A percentile compares a stretch with the other conserved stretches of the same genome.
These are phyloP conservation scores for Catocala sponsa DNA, from an alignment of 2,888 invertebrate species.

Conservation along the genomic window DNA sequence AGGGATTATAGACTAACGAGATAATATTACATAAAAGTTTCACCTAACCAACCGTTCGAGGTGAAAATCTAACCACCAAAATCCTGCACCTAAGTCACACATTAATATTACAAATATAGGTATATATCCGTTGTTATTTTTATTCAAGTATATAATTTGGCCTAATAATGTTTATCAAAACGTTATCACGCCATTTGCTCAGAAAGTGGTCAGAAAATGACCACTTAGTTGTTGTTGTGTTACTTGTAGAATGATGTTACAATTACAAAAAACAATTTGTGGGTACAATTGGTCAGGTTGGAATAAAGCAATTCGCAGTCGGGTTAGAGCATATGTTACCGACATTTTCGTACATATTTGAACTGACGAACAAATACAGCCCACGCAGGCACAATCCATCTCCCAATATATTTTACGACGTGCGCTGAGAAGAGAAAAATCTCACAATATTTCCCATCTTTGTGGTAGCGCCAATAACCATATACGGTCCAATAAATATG, in stretches of 20 bases:
- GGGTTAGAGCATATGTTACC: slow-evolving; percentile 37
- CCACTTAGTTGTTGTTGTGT: too few relatives aligned
- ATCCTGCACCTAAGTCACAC: too few relatives aligned
- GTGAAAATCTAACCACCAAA: too few relatives aligned
- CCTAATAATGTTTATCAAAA: neutral
- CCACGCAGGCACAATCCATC: slow-evolving; percentile 41
- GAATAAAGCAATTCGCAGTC: slow-evolving; percentile 51
- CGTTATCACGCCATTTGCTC: slow-evolving; percentile 6
- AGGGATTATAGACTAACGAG: too few relatives aligned
- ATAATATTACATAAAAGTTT: too few relatives aligned
- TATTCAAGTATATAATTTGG: neutral
- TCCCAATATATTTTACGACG: slow-evolving; percentile 51
- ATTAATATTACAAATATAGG: too few relatives aligned
- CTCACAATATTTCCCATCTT: slow-evolving; percentile 31
- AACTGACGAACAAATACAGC: slow-evolving; percentile 34
- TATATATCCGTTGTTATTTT: too few relatives aligned
- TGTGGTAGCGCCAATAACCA: slow-evolving; percentile 19
- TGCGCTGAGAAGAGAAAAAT: slow-evolving; percentile 45
- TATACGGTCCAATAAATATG: slow-evolving; percentile 18
- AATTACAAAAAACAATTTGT: slow-evolving; percentile 44
- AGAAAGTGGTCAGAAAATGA: slow-evolving; percentile 3
- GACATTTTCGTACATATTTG: slow-evolving; percentile 39
- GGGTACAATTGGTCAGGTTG: slow-evolving; percentile 47
- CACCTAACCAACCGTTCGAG: too few relatives aligned
- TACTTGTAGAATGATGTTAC: too few relatives aligned